Evolutionary conservation across 2,888 invertebrate genomes (phyloP), one percentile per base, ranked within the genome.

Genomic region (Beris chalybata): DNA sequence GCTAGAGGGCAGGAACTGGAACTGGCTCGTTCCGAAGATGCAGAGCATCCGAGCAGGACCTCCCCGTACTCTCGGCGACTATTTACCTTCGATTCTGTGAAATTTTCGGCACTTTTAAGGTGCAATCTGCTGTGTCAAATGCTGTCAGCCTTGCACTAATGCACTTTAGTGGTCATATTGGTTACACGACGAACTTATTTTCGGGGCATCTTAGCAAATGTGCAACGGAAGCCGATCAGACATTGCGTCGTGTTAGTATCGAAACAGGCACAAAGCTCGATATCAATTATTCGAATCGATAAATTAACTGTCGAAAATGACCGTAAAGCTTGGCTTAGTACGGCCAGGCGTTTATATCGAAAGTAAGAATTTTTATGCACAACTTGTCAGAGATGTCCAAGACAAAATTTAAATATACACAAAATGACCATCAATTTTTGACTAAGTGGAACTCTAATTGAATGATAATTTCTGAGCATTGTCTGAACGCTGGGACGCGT

Each of bases 371-470:
- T 68, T 48, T 64, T 66, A 68, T 68, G 66, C 68, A 66, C 38
- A 68, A 68, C 61, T 63, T 68, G 68, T 68, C 38, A 7, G 38
- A 44, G 30, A 53, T 38, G 45, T 55, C 64, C 5, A 54, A 58
- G 54, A 57, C 52, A 55, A 61, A 68, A 64, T 66, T 63, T 68
- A 69, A 64, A 64, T 69, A 22, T 22, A 58, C 58, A 38, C 58
- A 44, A 69, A 69, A 69, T 67, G 69, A 69, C 67, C 69, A 66
- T 66, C 69, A 69, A 69, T 69, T 69, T 69, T 69, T 65, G 64
- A 69, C 67, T 69, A 69, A 69, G 48, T 69, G 64, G 63, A 61
- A 69, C 69, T 69, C 67, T 67, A 69, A 67, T 69, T 69, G 69
- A 69, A 69, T 69, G 59, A 67, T 67, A 69, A 69, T 67, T 65